Percentiles rank a stretch among this genome's conserved stretches.
phyloP scores from a whole-genome alignment of 2,888 invertebrate genomes.

The Euspilapteryx auroguttella region DNA sequence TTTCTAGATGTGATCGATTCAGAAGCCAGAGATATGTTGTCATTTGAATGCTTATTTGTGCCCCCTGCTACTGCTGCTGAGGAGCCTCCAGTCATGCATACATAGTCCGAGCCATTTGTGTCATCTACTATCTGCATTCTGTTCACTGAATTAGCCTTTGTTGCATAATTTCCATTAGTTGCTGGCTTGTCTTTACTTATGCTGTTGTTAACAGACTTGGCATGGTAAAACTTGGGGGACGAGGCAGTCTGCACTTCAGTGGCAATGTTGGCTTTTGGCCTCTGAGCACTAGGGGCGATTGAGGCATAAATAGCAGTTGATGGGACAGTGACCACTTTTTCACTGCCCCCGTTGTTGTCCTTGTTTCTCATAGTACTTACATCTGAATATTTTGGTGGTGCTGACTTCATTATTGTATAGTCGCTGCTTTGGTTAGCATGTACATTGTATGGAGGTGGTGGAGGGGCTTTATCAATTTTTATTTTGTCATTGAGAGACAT shows the following conservation, averaged over 20 bases:
- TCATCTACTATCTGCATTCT: conserved; percentile 65
- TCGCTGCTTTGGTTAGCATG: conserved; percentile 39
- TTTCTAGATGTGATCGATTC: conserved; percentile 39
- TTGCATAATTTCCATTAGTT: conserved; percentile 29
- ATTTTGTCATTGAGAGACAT: conserved; percentile 39
- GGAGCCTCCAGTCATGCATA: conserved; percentile 80
- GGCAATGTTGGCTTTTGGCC: conserved; percentile 54
- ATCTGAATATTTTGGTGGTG: conserved; percentile 51
- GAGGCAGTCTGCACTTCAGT: conserved; percentile 56
- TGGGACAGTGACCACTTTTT: conserved; percentile 44
- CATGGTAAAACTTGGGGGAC: conserved; percentile 59
- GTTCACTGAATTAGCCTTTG: conserved; percentile 22
- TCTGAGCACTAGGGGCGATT: conserved; percentile 54
- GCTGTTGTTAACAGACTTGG: conserved; percentile 63
- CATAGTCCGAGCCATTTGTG: conserved; percentile 79
- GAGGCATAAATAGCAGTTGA: conserved; percentile 57
- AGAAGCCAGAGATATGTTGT: conserved; percentile 35
- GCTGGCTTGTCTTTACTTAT: conserved; percentile 32
- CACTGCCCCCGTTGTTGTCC: conserved; percentile 35
- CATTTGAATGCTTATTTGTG: conserved; percentile 44
- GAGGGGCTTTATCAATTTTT: conserved; percentile 55
- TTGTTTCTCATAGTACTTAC: conserved; percentile 39
- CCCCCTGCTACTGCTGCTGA: conserved; percentile 45
- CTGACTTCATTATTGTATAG: conserved; percentile 52
- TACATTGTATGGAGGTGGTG: conserved; percentile 41